A percentile compares a stretch with the other conserved stretches of the same genome.
Evolutionary conservation across 2,113 vertebrate species (phyloP).

Genomic region (Malurus cyaneus): DNA sequence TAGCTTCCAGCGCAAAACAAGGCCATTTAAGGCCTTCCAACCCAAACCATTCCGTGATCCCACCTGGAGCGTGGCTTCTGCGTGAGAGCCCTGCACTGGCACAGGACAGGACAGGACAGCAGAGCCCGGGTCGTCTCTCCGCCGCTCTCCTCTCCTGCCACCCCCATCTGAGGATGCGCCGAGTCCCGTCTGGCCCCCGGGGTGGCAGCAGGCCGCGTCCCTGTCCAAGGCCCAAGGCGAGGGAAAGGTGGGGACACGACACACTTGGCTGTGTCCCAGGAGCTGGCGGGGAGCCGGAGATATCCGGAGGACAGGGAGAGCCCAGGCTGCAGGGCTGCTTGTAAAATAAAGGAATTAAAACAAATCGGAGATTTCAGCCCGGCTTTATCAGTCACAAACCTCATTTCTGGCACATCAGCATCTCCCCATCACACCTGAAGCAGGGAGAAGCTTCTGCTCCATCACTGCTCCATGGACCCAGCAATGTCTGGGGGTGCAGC

Average conservation of each 20-base stretch:
- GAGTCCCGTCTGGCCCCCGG: neutral
- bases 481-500: neutral
- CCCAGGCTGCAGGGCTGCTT: neutral
- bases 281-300: neutral
- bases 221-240: neutral
- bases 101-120: neutral
- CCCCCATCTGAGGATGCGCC: neutral
- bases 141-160: neutral
- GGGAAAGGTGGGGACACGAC: neutral
- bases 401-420: accelerated
- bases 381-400: neutral
- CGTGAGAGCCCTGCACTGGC: neutral
- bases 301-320: neutral
- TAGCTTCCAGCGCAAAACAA: too few relatives aligned
- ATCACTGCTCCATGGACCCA: accelerated
- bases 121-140: neutral
- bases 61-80: neutral
- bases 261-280: neutral
- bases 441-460: neutral
- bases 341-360: neutral
- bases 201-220: neutral
- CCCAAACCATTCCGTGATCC: neutral
- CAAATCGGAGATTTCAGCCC: neutral
- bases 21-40: neutral
- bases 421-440: accelerated